A percentile compares a stretch with the other conserved stretches of the same genome.
Evolutionary conservation across 2,113 vertebrate genomes (phyloP).

Genomic region (Nycticebus coucang): DNA sequence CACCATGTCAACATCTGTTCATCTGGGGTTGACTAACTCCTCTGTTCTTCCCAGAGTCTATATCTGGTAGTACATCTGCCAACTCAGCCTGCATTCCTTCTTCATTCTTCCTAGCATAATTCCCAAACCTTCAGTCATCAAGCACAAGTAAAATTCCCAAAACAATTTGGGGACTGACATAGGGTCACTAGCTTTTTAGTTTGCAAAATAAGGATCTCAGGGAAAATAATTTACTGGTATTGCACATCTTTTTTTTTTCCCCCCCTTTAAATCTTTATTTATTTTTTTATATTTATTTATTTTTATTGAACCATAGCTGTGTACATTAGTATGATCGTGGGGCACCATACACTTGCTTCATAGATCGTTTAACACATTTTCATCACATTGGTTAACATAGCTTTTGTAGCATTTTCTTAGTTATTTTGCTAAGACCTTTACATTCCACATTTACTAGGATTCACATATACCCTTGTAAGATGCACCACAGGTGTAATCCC

Average conservation of each 20-base stretch:
- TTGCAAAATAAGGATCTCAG: neutral
- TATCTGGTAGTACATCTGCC: neutral
- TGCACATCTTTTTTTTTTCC: neutral
- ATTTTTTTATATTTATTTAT: no score
- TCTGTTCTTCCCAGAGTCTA: neutral
- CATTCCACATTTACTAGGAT: no score
- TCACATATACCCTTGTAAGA: no score
- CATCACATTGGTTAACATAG: no score
- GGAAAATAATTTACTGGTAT: neutral
- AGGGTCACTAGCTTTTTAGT: conserved; percentile 1
- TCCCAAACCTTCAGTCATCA: neutral
- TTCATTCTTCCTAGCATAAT: neutral
- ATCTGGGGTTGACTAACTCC: neutral
- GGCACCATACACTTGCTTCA: no score
- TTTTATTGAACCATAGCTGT: no score
- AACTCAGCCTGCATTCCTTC: neutral
- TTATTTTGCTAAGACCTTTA: no score
- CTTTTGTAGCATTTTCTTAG: no score
- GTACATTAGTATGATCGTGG: no score
- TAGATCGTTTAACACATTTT: no score
- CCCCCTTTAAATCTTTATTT: no score
- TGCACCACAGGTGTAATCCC: no score
- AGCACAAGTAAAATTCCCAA: neutral
- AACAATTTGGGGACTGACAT: neutral
- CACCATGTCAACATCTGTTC: neutral